Evolutionary conservation across 2,888 invertebrate genomes (phyloP), one percentile per base, ranked within the genome.

Genomic region (Operophtera brumata): DNA sequence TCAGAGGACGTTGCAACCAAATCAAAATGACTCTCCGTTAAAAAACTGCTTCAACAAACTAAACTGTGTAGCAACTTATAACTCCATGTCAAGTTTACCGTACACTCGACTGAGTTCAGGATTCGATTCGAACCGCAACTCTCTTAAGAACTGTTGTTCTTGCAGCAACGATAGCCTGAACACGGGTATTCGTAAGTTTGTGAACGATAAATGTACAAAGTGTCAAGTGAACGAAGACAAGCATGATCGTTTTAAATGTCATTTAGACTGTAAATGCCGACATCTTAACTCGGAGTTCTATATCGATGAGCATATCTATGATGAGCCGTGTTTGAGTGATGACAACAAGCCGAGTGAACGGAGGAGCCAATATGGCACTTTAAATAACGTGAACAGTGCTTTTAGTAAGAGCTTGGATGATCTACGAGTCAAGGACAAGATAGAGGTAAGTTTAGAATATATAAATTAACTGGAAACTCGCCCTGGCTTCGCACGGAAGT

Each of bases 241-340:
- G 43, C 62, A 75, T 12, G 70, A 71, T 1, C 64, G 77, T 0
- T 90, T 90, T 37, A 86, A 86, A 66, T 90, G 90, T 48, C 87
- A 90, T 70, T 66, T 90, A 3, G 80, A 75, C 13, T 88, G 88
- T 68, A 78, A 80, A 8, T 87, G 86, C 62, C 71, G 70, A 36
- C 61, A 56, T 30, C 63, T 74, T 39, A 82, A 73, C 20, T 84
- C 85, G 0, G 78, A 81, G 55, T 89, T 87, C 57, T 86, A 80
- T 34, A 56, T 84, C 0, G 73, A 77, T 26, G 93, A 93, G 63
- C 93, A 92, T 64, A 92, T 93, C 25, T 93, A 93, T 69, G 93
- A 93, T 61, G 92, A 92, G 63, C 93, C 93, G 0, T 92, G 84
- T 70, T 77, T 67, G 1, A 55, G 55, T 57, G 66, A 66, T 37